These are phyloP conservation scores for Platycheirus albimanus DNA, from an alignment of 2,888 invertebrate species.

Conservation along the genomic window DNA sequence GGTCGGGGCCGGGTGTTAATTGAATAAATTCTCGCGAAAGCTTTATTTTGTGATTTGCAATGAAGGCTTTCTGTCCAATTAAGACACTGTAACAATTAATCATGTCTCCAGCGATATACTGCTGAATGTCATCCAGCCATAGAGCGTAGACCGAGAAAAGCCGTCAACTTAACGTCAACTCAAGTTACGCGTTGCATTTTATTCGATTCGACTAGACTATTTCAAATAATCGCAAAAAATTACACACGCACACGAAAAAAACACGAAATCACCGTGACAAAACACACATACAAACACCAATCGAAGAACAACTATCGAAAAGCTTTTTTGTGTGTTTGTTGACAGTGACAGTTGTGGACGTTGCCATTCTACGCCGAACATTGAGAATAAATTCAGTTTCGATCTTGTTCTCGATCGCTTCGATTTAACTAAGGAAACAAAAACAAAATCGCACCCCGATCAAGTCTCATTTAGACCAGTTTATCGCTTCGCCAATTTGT, in stretches of 20 bases:
- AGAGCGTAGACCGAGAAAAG: slow-evolving; percentile 37
- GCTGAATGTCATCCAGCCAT: slow-evolving; percentile 40
- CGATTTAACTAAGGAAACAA: slow-evolving; percentile 40
- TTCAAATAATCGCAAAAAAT: slow-evolving; percentile 14
- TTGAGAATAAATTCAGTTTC: slow-evolving; percentile 62
- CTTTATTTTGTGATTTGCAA: slow-evolving; percentile 46
- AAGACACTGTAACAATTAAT: slow-evolving; percentile 46
- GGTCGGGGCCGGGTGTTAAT: slow-evolving; percentile 6
- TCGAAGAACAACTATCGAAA: slow-evolving; percentile 3
- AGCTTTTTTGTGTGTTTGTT: slow-evolving; percentile 66
- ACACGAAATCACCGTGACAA: slow-evolving; percentile 38
- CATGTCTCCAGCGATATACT: slow-evolving; percentile 32
- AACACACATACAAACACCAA: slow-evolving; percentile 15
- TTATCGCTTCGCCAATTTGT: background rate
- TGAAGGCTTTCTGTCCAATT: slow-evolving; percentile 63
- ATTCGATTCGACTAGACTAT: slow-evolving; percentile 14
- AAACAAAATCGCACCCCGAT: slow-evolving; percentile 41
- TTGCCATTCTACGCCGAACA: slow-evolving; percentile 39
- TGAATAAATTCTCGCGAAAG: slow-evolving; percentile 52
- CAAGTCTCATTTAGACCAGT: slow-evolving; percentile 22
- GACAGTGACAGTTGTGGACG: slow-evolving; percentile 33
- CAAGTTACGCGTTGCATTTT: slow-evolving; percentile 20
- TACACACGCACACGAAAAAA: slow-evolving; percentile 3
- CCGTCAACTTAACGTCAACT: slow-evolving; percentile 31
- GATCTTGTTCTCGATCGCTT: slow-evolving; percentile 57